phyloP scores from a whole-genome alignment of 2,797 vertebrate genomes.

The Pseudochaenichthys georgianus region DNA sequence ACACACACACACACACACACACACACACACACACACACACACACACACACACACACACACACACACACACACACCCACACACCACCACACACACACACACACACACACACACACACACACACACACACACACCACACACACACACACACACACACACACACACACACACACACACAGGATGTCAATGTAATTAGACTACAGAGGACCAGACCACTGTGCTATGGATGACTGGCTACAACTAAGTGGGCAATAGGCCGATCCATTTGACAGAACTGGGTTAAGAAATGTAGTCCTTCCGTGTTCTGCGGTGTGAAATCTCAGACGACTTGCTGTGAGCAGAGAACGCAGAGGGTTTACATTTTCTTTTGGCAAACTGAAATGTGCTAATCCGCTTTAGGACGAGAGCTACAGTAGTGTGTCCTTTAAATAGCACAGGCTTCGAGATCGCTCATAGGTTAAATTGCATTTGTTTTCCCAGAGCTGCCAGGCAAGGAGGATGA shows the following conservation, averaged over 20 bases:
- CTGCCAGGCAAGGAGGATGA: constrained; percentile 44
- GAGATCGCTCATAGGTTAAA: constrained; percentile 50
- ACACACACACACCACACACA: no score
- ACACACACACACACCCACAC: no score
- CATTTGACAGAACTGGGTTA: constrained; percentile 85
- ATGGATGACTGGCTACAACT: constrained; percentile 73
- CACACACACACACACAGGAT: no score
- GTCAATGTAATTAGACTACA: constrained; percentile 75
- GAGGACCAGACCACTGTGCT: constrained; percentile 53
- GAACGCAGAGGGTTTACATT: constrained; percentile 48
- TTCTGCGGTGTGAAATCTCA: constrained; percentile 47
- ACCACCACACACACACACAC: no score
- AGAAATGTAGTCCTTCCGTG: constrained; percentile 60
- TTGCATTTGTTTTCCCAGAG: constrained; percentile 66
- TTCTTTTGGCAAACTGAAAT: constrained; percentile 22
- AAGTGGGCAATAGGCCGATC: constrained; percentile 67
- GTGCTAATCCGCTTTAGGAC: constrained; percentile 44
- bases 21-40: constrained; percentile 18
- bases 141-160: no score
- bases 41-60: no score
- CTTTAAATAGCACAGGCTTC: constrained; percentile 34
- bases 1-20: constrained; percentile 17
- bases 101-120: no score
- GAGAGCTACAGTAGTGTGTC: neutral
- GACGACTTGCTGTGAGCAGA: constrained; percentile 29